A percentile compares a stretch with the other conserved stretches of the same genome.
These are phyloP conservation scores for Sclerodermus sp. DNA, from an alignment of 2,888 invertebrate genomes.

Conservation along the genomic window DNA sequence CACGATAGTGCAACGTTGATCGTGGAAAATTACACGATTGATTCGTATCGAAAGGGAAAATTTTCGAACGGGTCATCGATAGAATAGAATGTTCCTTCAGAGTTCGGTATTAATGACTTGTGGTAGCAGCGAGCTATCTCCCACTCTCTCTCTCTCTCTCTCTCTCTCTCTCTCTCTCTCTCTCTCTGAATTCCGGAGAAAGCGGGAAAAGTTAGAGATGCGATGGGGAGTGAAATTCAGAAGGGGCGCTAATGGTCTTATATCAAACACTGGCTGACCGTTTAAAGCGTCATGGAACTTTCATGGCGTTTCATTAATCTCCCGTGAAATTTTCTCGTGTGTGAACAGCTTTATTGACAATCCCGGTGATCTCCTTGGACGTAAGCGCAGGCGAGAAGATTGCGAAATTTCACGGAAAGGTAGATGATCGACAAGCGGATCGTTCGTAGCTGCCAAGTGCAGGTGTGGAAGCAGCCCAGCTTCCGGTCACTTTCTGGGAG, in stretches of 20 bases:
- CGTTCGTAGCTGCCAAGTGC: slow-evolving; percentile 33
- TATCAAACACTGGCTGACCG: slow-evolving; percentile 42
- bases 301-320: slow-evolving; percentile 46
- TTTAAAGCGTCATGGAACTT: slow-evolving; percentile 35
- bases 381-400: slow-evolving; percentile 7
- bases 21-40: no score
- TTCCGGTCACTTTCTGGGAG: no score
- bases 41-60: no score
- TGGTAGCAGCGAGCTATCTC: slow-evolving; percentile 14
- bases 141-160: no score
- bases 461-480: slow-evolving; percentile 13
- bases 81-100: no score
- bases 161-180: no score
- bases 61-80: no score
- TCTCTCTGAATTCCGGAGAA: slow-evolving; percentile 19
- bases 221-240: slow-evolving; percentile 16
- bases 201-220: slow-evolving; percentile 18
- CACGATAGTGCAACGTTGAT: no score
- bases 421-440: slow-evolving; percentile 12
- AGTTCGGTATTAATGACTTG: no score
- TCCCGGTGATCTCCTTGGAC: neutral
- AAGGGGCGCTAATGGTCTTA: slow-evolving; percentile 45
- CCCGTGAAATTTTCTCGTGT: slow-evolving; percentile 43
- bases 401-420: slow-evolving; percentile 31
- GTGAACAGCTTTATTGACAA: slow-evolving; percentile 45